Evolutionary conservation across 1,140 invertebrate genomes (phyloP).

Genomic region (Antheraea pernyi): DNA sequence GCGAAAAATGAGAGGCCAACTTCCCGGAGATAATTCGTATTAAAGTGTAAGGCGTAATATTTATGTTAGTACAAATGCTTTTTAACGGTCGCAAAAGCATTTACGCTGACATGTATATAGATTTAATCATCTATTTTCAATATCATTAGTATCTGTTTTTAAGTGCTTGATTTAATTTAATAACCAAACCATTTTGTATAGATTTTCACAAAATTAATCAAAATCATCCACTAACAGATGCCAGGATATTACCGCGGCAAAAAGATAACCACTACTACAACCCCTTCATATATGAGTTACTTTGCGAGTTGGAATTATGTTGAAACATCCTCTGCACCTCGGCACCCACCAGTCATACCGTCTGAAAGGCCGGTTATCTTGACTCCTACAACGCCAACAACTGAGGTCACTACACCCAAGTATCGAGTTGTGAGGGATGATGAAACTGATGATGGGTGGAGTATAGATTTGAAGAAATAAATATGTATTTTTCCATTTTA

Average conservation of each 20-base stretch:
- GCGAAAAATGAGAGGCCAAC: no score
- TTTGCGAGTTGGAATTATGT: conserved; percentile 15
- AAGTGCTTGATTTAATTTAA: no score
- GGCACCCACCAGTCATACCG: not conserved
- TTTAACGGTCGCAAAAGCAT: no score
- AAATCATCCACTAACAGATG: conserved; percentile 33
- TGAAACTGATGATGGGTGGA: conserved; percentile 16
- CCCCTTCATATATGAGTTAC: conserved; percentile 21
- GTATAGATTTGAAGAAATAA: conserved; percentile 19
- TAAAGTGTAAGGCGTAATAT: no score
- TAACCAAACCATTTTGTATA: no score
- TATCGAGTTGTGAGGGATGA: not conserved
- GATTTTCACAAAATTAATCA: not conserved
- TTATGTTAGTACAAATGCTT: no score
- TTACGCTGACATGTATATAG: no score
- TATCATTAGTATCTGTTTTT: no score
- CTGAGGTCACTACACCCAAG: not conserved
- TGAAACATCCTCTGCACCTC: not conserved
- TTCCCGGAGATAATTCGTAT: no score
- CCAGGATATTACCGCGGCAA: conserved; percentile 39
- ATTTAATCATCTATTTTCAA: no score
- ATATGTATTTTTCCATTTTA: not conserved
- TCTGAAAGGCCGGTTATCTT: not conserved
- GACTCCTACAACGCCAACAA: not conserved
- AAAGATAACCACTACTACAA: conserved; percentile 39